Evolutionary conservation across 2,113 vertebrate species (phyloP), one percentile per base, ranked within the genome.

Genomic region (Grammomys dolichurus): DNA sequence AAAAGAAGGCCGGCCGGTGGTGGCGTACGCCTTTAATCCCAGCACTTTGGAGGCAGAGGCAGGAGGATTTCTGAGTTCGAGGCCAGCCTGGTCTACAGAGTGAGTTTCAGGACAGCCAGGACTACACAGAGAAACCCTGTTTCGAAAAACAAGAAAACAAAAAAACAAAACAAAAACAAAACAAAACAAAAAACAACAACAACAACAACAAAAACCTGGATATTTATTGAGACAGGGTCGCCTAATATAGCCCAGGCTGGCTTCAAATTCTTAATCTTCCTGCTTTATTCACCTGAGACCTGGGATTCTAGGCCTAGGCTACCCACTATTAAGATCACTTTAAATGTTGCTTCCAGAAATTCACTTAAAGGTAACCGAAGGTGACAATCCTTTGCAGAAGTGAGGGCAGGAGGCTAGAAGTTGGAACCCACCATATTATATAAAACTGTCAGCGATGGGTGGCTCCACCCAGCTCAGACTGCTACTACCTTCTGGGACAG

Each of bases 401-500:
- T 7, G 0, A 43, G 26, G 28, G 17, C 54, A 60, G n/a, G 72
- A 63, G 56, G n/a, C n/a, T 22, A 56, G 54, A n/a, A 2, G 6
- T 13, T 24, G 1, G 33, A 1, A 6, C 7, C 54, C 16, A 14
- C 20, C 40, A 69, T 40, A 4, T 19, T 0, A 56, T 22, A 73
- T 20, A 0, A 4, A 19, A 16, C 31, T 46, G 2, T 46, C n/a
- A 28, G 22, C 0, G 1, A 4, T 8, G n/a, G 31, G 14, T 72
- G 33, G 46, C 5, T 0, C 12, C 0, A 6, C 46, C 54, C 36
- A 26, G 20, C 1, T 13, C 0, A 14, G 31, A 5, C 33, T 46
- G 4, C 65, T 65, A 5, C 81, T 28, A 54, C 33, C 31, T 67
- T 56, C n/a, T 0, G 1, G 72, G 78, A n/a, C 76, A 54, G 20